These are phyloP conservation scores for Brotogeris chrysoptera DNA, from an alignment of 2,797 vertebrate species.

Conservation along the genomic window DNA sequence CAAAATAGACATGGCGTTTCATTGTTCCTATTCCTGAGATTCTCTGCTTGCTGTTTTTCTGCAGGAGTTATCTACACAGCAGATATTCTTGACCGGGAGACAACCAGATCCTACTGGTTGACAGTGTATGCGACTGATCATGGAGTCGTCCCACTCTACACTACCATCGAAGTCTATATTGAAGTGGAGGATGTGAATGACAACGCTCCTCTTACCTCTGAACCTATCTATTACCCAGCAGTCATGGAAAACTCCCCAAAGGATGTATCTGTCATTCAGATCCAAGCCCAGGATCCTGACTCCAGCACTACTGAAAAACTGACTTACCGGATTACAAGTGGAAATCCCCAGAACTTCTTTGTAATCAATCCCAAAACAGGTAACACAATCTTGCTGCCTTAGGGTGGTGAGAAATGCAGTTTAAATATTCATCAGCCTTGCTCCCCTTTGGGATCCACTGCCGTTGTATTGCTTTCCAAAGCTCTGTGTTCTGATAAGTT, in stretches of 20 bases:
- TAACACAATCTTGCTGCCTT: conserved; percentile 64
- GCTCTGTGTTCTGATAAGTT: not conserved
- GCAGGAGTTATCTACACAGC: conserved; percentile 92
- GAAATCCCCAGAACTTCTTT: conserved; percentile 97
- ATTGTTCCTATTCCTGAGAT: not conserved
- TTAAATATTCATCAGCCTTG: not conserved
- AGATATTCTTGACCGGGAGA: conserved; percentile 92
- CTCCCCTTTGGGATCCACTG: not conserved
- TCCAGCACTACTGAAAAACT: conserved; percentile 82
- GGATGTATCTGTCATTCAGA: conserved; percentile 91
- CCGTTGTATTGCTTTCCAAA: not conserved
- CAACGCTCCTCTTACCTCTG: conserved; percentile 91
- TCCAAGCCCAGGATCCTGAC: conserved; percentile 93
- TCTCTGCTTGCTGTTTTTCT: conserved; percentile 18
- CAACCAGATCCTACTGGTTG: conserved; percentile 93
- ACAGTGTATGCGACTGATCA: conserved; percentile 93
- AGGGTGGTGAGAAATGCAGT: not conserved
- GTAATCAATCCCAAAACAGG: conserved; percentile 90
- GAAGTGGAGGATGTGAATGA: conserved; percentile 96
- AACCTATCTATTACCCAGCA: conserved; percentile 87
- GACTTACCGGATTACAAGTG: conserved; percentile 89
- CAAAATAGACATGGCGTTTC: not conserved
- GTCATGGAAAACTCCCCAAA: conserved; percentile 91
- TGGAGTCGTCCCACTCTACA: conserved; percentile 90
- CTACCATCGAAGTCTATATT: conserved; percentile 89